phyloP scores from a whole-genome alignment of 1,140 invertebrate genomes.

The Pantala flavescens region DNA sequence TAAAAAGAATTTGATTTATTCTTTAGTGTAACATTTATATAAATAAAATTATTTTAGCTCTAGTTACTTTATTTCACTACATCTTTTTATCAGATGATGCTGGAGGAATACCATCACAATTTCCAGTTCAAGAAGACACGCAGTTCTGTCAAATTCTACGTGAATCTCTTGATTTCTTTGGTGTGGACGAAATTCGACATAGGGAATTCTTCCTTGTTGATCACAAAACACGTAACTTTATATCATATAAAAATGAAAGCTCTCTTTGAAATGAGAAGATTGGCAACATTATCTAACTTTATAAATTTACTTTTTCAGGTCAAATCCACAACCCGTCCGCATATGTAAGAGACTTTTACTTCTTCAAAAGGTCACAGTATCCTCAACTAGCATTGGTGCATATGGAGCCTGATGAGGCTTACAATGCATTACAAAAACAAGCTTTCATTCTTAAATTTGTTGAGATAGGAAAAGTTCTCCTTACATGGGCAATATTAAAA shows the following conservation, averaged over 20 bases:
- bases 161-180: conserved; percentile 95
- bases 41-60: no score
- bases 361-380: conserved; percentile 97
- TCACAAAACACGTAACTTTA: conserved; percentile 86
- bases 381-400: conserved; percentile 91
- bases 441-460: conserved; percentile 91
- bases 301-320: conserved; percentile 44
- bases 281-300: not conserved
- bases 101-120: conserved; percentile 93
- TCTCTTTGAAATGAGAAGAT: conserved; percentile 17
- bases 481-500: conserved; percentile 82
- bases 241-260: conserved; percentile 12
- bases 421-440: conserved; percentile 82
- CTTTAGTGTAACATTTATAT: no score
- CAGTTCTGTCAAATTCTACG: conserved; percentile 92
- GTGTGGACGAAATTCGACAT: conserved; percentile 82
- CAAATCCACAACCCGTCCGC: conserved; percentile 89
- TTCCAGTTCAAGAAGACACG: conserved; percentile 97
- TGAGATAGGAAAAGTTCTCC: conserved; percentile 88
- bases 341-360: conserved; percentile 96
- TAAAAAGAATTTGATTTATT: no score
- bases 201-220: conserved; percentile 92
- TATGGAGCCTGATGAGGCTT: conserved; percentile 85
- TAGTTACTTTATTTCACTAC: no score
- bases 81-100: conserved; percentile 44